Conservation (phyloP, 2,113 vertebrate genomes). For the Campylomormyrus tamandua region DNA sequence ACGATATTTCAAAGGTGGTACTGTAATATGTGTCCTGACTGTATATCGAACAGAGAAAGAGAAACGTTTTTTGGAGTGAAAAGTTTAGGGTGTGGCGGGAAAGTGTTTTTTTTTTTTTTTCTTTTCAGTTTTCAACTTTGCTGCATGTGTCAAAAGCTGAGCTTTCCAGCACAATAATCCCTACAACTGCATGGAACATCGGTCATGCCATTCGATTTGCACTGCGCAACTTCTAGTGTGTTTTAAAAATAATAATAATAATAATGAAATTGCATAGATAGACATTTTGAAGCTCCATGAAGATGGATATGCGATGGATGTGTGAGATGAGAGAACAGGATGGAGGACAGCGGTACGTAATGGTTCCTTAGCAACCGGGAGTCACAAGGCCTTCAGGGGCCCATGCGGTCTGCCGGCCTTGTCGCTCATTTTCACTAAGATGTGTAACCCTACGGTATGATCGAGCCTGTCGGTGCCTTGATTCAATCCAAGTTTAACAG, state of each 20-base stretch:
- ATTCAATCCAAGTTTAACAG: background rate
- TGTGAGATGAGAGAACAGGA: background rate
- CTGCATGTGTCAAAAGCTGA: background rate
- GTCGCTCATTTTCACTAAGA: constrained; percentile 14
- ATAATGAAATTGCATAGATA: background rate
- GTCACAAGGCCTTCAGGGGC: constrained; percentile 24
- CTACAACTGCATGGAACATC: background rate
- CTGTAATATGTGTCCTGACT: background rate
- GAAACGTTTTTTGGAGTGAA: background rate
- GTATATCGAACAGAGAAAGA: background rate
- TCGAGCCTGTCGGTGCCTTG: background rate
- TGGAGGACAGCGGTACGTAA: background rate
- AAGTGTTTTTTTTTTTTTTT: background rate
- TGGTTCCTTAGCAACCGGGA: constrained; percentile 40
- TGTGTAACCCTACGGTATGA: background rate
- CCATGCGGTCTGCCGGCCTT: background rate
- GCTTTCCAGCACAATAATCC: background rate
- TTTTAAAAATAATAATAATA: background rate
- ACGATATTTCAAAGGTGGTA: background rate
- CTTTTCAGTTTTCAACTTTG: background rate
- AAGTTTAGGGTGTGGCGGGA: background rate
- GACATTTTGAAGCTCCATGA: background rate
- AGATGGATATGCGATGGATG: background rate
- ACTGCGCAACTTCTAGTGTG: background rate
- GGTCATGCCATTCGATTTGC: background rate